Conservation (phyloP, 37 sponge, comb jelly and placozoan species). For the Beroe ovata region DNA sequence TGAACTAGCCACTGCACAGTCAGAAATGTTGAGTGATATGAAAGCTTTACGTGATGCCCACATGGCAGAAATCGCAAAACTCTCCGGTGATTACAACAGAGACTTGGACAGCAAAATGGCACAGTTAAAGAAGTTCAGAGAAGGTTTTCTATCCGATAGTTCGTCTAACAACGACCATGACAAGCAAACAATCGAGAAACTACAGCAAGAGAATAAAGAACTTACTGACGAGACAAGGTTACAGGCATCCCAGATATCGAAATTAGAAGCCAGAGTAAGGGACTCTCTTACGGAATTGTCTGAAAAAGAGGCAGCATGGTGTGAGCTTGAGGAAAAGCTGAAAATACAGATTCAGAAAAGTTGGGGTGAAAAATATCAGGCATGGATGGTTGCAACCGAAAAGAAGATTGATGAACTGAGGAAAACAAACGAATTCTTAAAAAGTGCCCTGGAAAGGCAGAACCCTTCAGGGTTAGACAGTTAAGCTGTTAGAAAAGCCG, state of each 20-base stretch:
- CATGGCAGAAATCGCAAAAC: background rate
- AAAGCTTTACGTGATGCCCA: background rate
- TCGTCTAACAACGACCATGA: background rate
- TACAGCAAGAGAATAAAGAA: background rate
- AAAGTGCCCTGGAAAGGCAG: conserved; percentile 29
- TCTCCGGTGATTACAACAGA: conserved; percentile 1
- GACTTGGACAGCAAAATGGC: conserved; percentile 5
- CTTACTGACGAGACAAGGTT: conserved; percentile 16
- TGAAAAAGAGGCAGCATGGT: conserved; percentile 62
- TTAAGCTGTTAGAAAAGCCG: background rate
- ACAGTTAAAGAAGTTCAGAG: background rate
- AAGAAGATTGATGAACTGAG: conserved; percentile 59
- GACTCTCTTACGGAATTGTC: conserved; percentile 48
- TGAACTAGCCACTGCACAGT: background rate
- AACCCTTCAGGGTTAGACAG: background rate
- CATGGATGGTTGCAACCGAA: conserved; percentile 64
- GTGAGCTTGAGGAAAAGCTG: conserved; percentile 43
- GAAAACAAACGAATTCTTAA: conserved; percentile 49
- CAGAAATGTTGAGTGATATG: background rate
- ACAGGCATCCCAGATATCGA: conserved; percentile 21
- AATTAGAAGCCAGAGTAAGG: background rate
- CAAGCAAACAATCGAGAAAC: conserved; percentile 4
- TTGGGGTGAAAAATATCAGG: conserved; percentile 59
- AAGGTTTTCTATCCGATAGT: background rate
- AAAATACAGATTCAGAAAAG: conserved; percentile 43